Evolutionary conservation across 2,113 vertebrate species (phyloP).

Genomic region (Neoarius graeffei): DNA sequence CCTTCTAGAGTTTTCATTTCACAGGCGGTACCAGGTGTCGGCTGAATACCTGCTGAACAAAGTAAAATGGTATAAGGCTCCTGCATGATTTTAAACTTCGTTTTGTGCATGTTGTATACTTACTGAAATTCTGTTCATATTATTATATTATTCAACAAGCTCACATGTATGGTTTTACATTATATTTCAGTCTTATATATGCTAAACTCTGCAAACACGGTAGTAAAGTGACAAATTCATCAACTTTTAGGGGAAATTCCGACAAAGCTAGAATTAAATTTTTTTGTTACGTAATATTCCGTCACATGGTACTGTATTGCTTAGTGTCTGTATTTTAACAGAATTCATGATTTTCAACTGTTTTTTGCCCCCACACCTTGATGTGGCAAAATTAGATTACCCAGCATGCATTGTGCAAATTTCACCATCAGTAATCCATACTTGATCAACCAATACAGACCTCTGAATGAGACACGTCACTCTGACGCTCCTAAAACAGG

Average conservation of each 20-base stretch:
- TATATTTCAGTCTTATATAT: background rate
- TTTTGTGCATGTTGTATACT: background rate
- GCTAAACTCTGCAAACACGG: background rate
- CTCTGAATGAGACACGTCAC: too few species aligned
- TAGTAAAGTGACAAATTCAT: background rate
- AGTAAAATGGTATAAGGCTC: slow-evolving; percentile 21
- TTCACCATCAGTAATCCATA: too few species aligned
- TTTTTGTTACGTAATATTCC: background rate
- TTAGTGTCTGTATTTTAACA: background rate
- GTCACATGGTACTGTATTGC: background rate
- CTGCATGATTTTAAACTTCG: background rate
- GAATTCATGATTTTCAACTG: background rate
- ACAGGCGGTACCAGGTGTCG: slow-evolving; percentile 63
- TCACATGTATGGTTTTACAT: background rate
- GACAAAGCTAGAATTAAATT: background rate
- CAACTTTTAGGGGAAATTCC: background rate
- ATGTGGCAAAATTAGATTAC: too few species aligned
- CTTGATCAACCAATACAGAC: too few species aligned
- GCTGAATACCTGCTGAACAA: slow-evolving; percentile 66
- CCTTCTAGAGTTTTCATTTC: slow-evolving; percentile 71
- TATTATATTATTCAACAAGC: background rate
- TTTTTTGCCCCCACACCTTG: too few species aligned
- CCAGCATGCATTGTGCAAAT: too few species aligned
- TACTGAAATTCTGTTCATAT: background rate
- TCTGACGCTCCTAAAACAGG: too few species aligned